Base-by-base conservation (phyloP, 37 sponge, comb jelly and placozoan species). In the Diacarnus erythraeanus region DNA sequence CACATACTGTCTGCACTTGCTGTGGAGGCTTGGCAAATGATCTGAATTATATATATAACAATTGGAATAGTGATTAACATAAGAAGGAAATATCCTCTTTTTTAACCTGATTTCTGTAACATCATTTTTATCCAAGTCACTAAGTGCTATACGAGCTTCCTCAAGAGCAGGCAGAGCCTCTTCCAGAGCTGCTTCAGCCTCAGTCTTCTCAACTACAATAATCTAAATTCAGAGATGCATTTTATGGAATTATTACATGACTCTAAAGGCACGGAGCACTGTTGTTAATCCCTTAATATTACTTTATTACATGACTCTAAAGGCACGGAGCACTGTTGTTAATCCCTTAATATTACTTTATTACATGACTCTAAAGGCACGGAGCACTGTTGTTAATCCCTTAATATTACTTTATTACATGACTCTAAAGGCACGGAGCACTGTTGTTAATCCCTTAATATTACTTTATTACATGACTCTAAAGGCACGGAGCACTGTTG, bases 91-190 rank as follows among this genome's bases (percentile, higher is more conserved):
- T 36, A 59, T 47, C 10, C 51, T 12, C 6, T 15, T 15, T 47
- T 47, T 12, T 15, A 47, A 81, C 83, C 96, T 84, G 74, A 98
- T 96, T 78, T 98, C 99, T 22, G 97, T 96, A 44, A 98, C 97
- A 77, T 98, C 95, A 61, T 79, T 71, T 77, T 86, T 94, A 70
- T 98, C 95, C 38, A 98, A 85, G 35, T 93, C 93, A 59, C 88
- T 86, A 59, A 98, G 91, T 25, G 99, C 99, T n/a, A 83, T 44
- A 37, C 97, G 83, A 30, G 99, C 99, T 73, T 90, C 90, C 84
- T 98, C 97, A 40, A 98, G 97, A 31, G 99, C 99, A 4, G 99
- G 99, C 29, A 98, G 79, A 2, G 99, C 99, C 40, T 86, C 94
- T 18, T 92, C 90, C 51, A 98, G 73, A 9, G 97, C 77, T 57